Base-by-base conservation (phyloP, 2,888 invertebrate genomes). In the Corbicula japonica region DNA sequence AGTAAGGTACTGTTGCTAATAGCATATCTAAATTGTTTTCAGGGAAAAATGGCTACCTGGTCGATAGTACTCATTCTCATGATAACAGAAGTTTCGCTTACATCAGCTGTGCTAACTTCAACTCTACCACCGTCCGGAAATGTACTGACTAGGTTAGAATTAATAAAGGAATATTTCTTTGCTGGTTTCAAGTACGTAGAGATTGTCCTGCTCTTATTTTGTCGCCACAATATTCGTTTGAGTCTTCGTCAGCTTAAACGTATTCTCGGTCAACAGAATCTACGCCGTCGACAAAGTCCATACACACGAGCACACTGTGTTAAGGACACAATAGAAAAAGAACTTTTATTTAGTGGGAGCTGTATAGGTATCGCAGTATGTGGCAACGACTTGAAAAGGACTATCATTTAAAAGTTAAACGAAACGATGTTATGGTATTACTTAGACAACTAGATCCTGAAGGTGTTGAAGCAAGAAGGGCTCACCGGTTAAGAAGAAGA, bases 321-420 rank as follows among this genome's bases (percentile, higher is more conserved):
- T 8, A 46, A 18, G 69, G 58, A 58, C 21, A 28, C 6, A 18
- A 34, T 18, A 21, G 23, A 15, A 69, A 60, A n/a, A n/a, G n/a
- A n/a, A n/a, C n/a, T n/a, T n/a, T n/a, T n/a, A n/a, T n/a, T n/a
- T n/a, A n/a, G n/a, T 58, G 60, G 58, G 21, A 18, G 32, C 23
- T 69, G 58, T 38, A 46, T 69, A n/a, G 69, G 6, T 69, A 69
- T 28, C 10, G 56, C 21, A 28, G 2, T 12, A 68, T 68, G 68
- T 56, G 68, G 68, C 23, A 28, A 34, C 35, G 26, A 8, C 38
- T 68, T 21, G 10, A n/a, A n/a, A n/a, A n/a, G 18, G 56, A 68
- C n/a, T 30, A 56, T 41, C 18, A 32, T 18, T 15, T 69, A 44
- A 18, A 28, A 18, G 69, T 38, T 12, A 58, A 69, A 21, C n/a